phyloP scores from a whole-genome alignment of 1,140 invertebrate genomes.

The Aphelinus certus region DNA sequence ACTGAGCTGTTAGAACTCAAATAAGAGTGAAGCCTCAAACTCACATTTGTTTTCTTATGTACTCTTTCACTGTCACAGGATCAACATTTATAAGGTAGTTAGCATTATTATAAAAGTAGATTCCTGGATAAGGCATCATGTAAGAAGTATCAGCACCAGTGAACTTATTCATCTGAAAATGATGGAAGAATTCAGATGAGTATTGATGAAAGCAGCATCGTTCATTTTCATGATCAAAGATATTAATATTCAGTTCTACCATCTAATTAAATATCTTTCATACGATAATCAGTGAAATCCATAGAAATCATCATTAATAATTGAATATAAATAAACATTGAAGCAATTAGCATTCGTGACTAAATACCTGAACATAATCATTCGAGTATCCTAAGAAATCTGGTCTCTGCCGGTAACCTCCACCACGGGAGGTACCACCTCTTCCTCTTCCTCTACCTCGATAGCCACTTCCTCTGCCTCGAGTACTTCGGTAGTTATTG shows the following conservation, averaged over 20 bases:
- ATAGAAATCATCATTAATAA: conserved; percentile 10
- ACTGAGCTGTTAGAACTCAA: background rate
- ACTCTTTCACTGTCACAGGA: conserved; percentile 74
- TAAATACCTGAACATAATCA: conserved; percentile 65
- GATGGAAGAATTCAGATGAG: conserved; percentile 10
- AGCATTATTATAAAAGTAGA: conserved; percentile 68
- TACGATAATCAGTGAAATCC: background rate
- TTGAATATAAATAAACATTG: background rate
- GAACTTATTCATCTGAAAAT: conserved; percentile 58
- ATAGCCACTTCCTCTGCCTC: conserved; percentile 48
- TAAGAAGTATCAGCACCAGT: conserved; percentile 60
- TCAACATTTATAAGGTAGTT: conserved; percentile 67
- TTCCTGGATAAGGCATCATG: conserved; percentile 74
- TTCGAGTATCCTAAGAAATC: conserved; percentile 65
- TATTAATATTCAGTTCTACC: conserved; percentile 46
- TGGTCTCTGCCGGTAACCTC: conserved; percentile 56
- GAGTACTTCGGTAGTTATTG: conserved; percentile 55
- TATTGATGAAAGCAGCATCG: background rate
- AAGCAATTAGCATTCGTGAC: conserved; percentile 9
- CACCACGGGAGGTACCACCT: conserved; percentile 45
- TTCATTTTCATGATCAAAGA: conserved; percentile 5
- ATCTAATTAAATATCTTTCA: conserved; percentile 29
- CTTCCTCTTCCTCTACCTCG: conserved; percentile 54
- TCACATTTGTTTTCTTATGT: conserved; percentile 87
- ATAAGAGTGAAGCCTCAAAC: conserved; percentile 42